These are phyloP conservation scores for Agriopis aurantiaria DNA, from an alignment of 2,888 invertebrate species.

Conservation along the genomic window DNA sequence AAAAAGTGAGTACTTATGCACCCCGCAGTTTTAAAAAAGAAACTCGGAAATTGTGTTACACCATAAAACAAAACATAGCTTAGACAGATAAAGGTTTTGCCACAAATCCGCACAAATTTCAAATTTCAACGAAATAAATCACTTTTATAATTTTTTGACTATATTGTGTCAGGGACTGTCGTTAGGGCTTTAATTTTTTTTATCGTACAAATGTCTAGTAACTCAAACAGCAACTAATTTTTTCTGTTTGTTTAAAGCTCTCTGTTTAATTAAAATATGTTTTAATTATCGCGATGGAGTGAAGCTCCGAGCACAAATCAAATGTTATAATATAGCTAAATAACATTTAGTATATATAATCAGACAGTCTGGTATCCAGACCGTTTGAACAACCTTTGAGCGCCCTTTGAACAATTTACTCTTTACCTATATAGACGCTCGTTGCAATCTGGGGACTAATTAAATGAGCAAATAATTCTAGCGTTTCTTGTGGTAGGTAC, in stretches of 20 bases:
- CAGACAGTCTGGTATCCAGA: conserved; percentile 3
- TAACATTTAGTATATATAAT: conserved; percentile 3
- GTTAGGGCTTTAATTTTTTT: too few species aligned
- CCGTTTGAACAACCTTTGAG: conserved; percentile 12
- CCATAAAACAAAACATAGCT: too few species aligned
- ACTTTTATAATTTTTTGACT: too few species aligned
- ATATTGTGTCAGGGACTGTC: too few species aligned
- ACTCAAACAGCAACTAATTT: too few species aligned
- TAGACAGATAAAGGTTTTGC: too few species aligned
- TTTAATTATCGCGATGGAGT: not conserved
- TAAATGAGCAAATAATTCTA: conserved; percentile 44
- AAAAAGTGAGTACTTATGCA: too few species aligned
- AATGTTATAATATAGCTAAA: not conserved
- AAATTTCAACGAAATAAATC: too few species aligned
- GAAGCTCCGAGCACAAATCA: conserved; percentile 3
- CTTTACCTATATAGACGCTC: conserved; percentile 19
- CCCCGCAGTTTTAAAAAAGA: too few species aligned
- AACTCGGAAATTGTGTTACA: too few species aligned
- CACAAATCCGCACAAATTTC: too few species aligned
- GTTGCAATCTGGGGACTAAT: conserved; percentile 34
- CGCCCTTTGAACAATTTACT: conserved; percentile 25
- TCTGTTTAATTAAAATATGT: not conserved
- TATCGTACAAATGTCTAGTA: too few species aligned
- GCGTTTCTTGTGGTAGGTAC: not conserved
- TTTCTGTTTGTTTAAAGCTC: not conserved